Percentiles rank a stretch among this genome's conserved stretches.
phyloP scores from a whole-genome alignment of 1,140 invertebrate genomes.

The Polypedilum pembai region DNA sequence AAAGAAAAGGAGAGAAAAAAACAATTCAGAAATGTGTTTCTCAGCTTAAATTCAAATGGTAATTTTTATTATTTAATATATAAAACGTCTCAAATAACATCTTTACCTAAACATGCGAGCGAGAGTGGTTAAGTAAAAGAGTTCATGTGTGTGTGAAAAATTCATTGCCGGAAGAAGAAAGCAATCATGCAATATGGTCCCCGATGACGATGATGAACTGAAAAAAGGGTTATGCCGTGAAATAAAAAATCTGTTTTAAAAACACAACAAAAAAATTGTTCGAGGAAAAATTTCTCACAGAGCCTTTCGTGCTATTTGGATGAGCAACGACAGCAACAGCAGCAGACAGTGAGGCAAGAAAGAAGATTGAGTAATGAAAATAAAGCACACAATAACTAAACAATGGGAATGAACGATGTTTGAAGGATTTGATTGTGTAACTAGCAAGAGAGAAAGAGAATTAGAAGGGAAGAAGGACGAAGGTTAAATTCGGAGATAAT shows the following conservation, averaged over 20 bases:
- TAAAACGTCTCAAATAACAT: background rate
- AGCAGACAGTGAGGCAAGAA: background rate
- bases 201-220: background rate
- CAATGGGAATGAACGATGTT: background rate
- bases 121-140: no score
- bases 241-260: background rate
- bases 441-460: background rate
- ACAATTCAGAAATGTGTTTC: background rate
- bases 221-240: background rate
- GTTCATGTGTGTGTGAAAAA: background rate
- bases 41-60: background rate
- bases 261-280: conserved; percentile 4
- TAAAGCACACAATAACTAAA: background rate
- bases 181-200: conserved; percentile 4
- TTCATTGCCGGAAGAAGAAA: conserved; percentile 8
- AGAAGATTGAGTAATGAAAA: background rate
- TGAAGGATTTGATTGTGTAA: conserved; percentile 24
- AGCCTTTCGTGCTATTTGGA: background rate
- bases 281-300: background rate
- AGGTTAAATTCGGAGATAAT: conserved; percentile 28
- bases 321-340: background rate
- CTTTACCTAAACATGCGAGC: background rate
- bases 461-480: conserved; percentile 12
- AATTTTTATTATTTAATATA: background rate
- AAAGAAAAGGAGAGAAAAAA: background rate